phyloP scores from a whole-genome alignment of 2,888 invertebrate species.

The Crossocerus cetratus region DNA sequence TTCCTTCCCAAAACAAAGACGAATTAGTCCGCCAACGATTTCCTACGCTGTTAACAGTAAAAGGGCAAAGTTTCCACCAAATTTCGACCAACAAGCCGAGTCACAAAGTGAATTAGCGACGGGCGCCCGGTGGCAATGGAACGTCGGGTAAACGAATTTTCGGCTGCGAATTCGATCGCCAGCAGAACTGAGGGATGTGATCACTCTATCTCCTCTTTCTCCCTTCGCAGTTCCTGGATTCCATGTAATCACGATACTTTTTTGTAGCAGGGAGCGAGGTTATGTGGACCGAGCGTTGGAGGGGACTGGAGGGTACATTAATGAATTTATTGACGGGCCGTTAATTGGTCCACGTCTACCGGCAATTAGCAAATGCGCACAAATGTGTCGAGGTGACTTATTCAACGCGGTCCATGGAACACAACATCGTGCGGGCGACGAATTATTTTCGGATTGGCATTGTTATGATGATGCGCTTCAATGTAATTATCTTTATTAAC shows the following conservation, averaged over 20 bases:
- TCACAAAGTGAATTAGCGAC: slow-evolving; percentile 1
- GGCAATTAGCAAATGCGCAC: slow-evolving; percentile 6
- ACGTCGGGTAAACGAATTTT: neutral
- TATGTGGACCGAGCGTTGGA: neutral
- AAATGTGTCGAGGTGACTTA: slow-evolving; percentile 1
- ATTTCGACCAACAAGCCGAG: too few relatives aligned
- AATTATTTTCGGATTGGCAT: too few relatives aligned
- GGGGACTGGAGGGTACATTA: neutral
- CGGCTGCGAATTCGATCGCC: neutral
- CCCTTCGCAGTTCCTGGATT: neutral
- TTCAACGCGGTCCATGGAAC: neutral
- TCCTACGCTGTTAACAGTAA: too few relatives aligned
- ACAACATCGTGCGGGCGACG: too few relatives aligned
- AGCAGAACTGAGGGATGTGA: neutral
- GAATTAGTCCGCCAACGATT: too few relatives aligned
- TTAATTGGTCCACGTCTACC: neutral
- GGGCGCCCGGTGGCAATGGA: neutral
- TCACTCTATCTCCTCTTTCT: neutral
- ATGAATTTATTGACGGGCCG: neutral
- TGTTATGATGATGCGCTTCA: too few relatives aligned
- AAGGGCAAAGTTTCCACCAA: too few relatives aligned
- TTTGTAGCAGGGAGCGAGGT: neutral
- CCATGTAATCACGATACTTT: slow-evolving; percentile 6
- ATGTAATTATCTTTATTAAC: too few relatives aligned
- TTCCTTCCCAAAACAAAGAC: too few relatives aligned